Base-by-base conservation (phyloP, 35 echinoderm and acorn worm genomes). In the Apostichopus californicus region DNA sequence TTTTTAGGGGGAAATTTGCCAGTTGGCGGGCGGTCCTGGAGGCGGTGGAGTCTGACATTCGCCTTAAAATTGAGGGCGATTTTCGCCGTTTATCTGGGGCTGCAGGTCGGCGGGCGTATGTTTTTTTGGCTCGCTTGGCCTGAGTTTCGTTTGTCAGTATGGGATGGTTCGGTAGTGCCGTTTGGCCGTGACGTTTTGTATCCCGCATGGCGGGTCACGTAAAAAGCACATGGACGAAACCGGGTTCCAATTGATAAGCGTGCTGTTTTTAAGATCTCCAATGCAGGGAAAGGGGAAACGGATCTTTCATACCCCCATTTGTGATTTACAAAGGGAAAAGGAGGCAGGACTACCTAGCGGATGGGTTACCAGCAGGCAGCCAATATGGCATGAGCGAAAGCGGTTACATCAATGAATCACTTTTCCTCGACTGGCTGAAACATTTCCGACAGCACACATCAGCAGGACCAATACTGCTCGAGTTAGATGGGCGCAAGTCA, bases 381-480 rank as follows among this genome's bases (percentile, higher is more conserved):
- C 59, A 93, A 75, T 54, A 84, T 61, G 80, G 23, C 58, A 93
- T 93, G 80, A 68, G 78, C 10, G 58, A 83, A 6, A 86, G 21
- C 17, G 56, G 59, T 55, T 93, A 85, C 81, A 85, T 85, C 64
- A 93, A 93, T 70, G 81, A 93, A 57, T 64, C 81, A 66, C 81
- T 93, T 26, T 93, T 93, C 65, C 53, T 93, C 18, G 92, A 93
- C 63, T 93, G 92, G 92, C 68, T 93, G 64, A 93, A 87, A 77
- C 66, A 77, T 84, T 93, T 93, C 87, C 21, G 82, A 24, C 28
- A 86, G 10, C 92, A 93, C 81, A 72, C 59, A 14, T 52, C 81
- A 46, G 59, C 22, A 78, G 84, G 92, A 15, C 55, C 55, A 63
- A 57, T 92, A 70, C 22, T 93, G 20, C 75, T 89, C 14, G 54